Conservation (phyloP, 2,113 vertebrate species). For the Petroica traversi region DNA sequence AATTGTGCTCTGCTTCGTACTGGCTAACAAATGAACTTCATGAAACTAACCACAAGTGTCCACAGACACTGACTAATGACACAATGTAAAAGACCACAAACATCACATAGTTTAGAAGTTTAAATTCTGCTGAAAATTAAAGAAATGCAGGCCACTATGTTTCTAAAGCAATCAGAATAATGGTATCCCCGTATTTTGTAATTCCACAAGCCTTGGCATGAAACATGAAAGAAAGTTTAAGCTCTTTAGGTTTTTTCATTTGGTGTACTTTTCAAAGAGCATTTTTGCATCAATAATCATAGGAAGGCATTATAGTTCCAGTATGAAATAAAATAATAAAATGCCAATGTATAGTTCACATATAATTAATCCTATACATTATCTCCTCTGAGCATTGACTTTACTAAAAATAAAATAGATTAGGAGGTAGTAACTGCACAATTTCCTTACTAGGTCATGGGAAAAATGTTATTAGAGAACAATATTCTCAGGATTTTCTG, state of each 20-base stretch:
- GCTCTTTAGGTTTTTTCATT: neutral
- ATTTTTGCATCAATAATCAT: neutral
- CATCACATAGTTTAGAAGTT: neutral
- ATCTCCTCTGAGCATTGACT: neutral
- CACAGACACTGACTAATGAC: neutral
- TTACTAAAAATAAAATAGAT: constrained; percentile 46
- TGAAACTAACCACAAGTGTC: neutral
- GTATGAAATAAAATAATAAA: neutral
- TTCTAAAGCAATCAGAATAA: neutral
- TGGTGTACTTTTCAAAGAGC: neutral
- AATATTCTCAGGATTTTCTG: constrained; percentile 12
- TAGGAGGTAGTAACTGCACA: neutral
- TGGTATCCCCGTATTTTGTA: neutral
- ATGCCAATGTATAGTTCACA: neutral
- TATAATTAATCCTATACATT: neutral
- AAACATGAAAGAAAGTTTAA: neutral
- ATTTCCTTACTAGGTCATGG: neutral
- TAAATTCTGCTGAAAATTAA: neutral
- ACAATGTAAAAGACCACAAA: neutral
- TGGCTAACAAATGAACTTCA: neutral
- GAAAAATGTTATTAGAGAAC: constrained; percentile 35
- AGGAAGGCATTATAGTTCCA: neutral
- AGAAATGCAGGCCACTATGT: neutral
- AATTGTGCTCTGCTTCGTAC: neutral
- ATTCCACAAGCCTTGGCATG: neutral